phyloP scores from a whole-genome alignment of 2,888 invertebrate genomes.

The Dysmachus trigonus region DNA sequence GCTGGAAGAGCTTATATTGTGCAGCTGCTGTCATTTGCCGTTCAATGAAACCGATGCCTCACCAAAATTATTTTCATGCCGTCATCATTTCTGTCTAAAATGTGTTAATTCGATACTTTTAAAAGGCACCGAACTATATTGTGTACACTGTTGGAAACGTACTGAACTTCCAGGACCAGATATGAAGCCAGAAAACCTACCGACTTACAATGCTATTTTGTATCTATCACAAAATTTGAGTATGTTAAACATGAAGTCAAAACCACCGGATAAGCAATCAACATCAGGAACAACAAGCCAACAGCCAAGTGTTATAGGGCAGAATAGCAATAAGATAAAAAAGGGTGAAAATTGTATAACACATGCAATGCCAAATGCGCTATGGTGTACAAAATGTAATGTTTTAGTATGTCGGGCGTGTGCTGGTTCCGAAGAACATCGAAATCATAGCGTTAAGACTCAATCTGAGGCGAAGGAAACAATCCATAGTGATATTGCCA shows the following conservation, averaged over 20 bases:
- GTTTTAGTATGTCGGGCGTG: conserved; percentile 74
- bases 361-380: conserved; percentile 76
- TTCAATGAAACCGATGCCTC: conserved; percentile 78
- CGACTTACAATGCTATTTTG: conserved; percentile 74
- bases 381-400: conserved; percentile 77
- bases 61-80: conserved; percentile 78
- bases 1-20: conserved; percentile 77
- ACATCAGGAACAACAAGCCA: conserved; percentile 46
- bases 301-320: conserved; percentile 47
- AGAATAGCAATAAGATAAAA: conserved; percentile 51
- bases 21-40: conserved; percentile 79
- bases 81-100: conserved; percentile 80
- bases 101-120: conserved; percentile 75
- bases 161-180: conserved; percentile 73
- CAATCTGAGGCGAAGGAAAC: conserved; percentile 74
- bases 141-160: conserved; percentile 79
- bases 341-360: conserved; percentile 72
- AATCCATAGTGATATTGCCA: conserved; percentile 72
- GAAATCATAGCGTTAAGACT: conserved; percentile 74
- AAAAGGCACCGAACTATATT: conserved; percentile 75
- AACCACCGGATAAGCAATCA: conserved; percentile 61
- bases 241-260: conserved; percentile 67
- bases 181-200: conserved; percentile 73
- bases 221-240: conserved; percentile 73
- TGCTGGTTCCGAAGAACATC: conserved; percentile 72